Percentiles rank a stretch among this genome's conserved stretches.
phyloP scores from a whole-genome alignment of 2,888 invertebrate species.

The Brachypterus glaber region DNA sequence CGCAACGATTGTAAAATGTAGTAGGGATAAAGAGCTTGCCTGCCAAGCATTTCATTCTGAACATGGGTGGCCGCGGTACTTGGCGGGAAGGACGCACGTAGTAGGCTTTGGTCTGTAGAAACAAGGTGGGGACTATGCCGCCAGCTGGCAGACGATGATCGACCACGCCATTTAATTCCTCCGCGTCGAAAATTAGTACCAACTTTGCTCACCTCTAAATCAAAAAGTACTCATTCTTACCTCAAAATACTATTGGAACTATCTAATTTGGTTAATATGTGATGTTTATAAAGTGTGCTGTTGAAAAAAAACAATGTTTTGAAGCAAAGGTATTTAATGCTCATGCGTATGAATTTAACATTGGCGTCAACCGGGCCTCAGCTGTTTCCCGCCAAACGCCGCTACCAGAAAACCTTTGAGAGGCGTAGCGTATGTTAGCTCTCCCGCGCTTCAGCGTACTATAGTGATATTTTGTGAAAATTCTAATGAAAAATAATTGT shows the following conservation, averaged over 20 bases:
- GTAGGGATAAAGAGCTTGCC: conserved; percentile 30
- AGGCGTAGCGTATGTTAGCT: conserved; percentile 46
- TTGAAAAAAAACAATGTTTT: conserved; percentile 4
- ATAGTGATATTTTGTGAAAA: conserved; percentile 19
- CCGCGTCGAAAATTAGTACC: conserved; percentile 40
- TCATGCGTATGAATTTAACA: conserved; percentile 38
- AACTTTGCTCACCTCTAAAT: too few species aligned
- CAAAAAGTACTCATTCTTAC: too few species aligned
- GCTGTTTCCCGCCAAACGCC: conserved; percentile 63
- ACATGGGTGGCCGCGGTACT: conserved; percentile 25
- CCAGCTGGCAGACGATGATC: conserved; percentile 52
- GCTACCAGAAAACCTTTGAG: conserved; percentile 54
- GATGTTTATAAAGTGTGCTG: too few species aligned
- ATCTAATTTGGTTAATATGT: too few species aligned
- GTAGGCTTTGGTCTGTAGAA: conserved; percentile 35
- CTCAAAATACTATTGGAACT: too few species aligned
- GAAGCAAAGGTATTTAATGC: conserved; percentile 11
- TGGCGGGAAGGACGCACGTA: conserved; percentile 35
- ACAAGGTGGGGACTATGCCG: conserved; percentile 45
- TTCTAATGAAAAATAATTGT: conserved; percentile 14
- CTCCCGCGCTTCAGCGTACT: conserved; percentile 36
- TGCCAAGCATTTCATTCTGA: conserved; percentile 22
- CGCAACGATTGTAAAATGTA: conserved; percentile 16
- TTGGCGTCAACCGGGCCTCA: conserved; percentile 48
- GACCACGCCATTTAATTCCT: conserved; percentile 35